A percentile compares a stretch with the other conserved stretches of the same genome.
Evolutionary conservation across 2,797 vertebrate genomes (phyloP).

Genomic region (Meriones psammophilus): DNA sequence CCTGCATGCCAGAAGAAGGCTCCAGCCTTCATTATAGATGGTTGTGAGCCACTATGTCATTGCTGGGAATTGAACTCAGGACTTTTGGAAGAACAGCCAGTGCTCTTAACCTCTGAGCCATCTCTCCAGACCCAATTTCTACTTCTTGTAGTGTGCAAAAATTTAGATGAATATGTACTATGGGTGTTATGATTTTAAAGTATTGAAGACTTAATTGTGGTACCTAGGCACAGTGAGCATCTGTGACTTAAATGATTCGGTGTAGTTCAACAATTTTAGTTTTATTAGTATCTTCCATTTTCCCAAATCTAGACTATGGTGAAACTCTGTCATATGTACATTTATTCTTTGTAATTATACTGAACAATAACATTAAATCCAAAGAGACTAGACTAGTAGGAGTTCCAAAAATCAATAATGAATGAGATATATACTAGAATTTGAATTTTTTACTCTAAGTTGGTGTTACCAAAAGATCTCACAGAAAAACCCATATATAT

Average conservation of each 20-base stretch:
- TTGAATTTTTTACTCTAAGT: conserved; percentile 61
- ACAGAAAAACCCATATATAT: conserved; percentile 59
- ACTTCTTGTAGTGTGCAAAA: background rate
- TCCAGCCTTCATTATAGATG: too few relatives aligned
- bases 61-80: too few relatives aligned
- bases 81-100: too few relatives aligned
- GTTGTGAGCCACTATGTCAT: too few relatives aligned
- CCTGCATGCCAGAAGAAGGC: too few relatives aligned
- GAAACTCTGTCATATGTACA: background rate
- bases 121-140: too few relatives aligned
- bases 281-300: conserved; percentile 51
- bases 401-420: conserved; percentile 56
- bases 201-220: conserved; percentile 44
- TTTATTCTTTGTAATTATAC: conserved; percentile 58
- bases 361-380: conserved; percentile 21
- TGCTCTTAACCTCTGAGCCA: too few relatives aligned
- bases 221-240: conserved; percentile 24
- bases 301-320: conserved; percentile 21
- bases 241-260: conserved; percentile 57
- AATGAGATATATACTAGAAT: conserved; percentile 31
- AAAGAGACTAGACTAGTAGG: background rate
- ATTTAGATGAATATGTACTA: conserved; percentile 16
- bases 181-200: background rate
- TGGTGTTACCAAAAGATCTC: conserved; percentile 49
- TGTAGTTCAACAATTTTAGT: conserved; percentile 23